Evolutionary conservation across 2,888 invertebrate species (phyloP).

Genomic region (Neria commutata): DNA sequence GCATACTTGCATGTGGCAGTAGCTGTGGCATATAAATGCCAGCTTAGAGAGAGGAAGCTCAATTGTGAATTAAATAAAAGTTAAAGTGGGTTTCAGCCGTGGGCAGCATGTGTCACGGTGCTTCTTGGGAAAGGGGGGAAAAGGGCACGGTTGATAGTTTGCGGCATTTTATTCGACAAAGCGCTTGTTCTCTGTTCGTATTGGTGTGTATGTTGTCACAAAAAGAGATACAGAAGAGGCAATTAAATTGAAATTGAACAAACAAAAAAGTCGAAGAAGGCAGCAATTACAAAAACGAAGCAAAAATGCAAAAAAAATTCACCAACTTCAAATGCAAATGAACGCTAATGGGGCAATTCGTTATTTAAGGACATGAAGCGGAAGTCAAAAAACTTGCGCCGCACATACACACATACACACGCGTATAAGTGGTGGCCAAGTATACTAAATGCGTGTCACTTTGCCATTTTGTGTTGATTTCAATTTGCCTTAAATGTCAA

Average conservation of each 20-base stretch:
- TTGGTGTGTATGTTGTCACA: constrained; percentile 10
- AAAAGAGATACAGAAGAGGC: too few species aligned
- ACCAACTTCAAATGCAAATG: too few species aligned
- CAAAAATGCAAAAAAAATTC: too few species aligned
- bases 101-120: constrained; percentile 19
- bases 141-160: too few species aligned
- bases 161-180: constrained; percentile 25
- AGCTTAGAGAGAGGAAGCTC: not conserved
- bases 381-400: too few species aligned
- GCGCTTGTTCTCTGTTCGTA: constrained; percentile 23
- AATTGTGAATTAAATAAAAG: constrained; percentile 29
- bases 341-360: too few species aligned
- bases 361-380: too few species aligned
- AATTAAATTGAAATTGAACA: too few species aligned
- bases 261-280: too few species aligned
- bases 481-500: constrained; percentile 43
- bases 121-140: too few species aligned
- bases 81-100: constrained; percentile 27
- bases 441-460: not conserved
- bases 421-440: not conserved
- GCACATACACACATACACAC: too few species aligned
- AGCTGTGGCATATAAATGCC: not conserved
- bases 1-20: not conserved
- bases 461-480: constrained; percentile 48
- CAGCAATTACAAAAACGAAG: too few species aligned